Conservation (phyloP, 2,797 vertebrate species). For the Tenualosa ilisha region DNA sequence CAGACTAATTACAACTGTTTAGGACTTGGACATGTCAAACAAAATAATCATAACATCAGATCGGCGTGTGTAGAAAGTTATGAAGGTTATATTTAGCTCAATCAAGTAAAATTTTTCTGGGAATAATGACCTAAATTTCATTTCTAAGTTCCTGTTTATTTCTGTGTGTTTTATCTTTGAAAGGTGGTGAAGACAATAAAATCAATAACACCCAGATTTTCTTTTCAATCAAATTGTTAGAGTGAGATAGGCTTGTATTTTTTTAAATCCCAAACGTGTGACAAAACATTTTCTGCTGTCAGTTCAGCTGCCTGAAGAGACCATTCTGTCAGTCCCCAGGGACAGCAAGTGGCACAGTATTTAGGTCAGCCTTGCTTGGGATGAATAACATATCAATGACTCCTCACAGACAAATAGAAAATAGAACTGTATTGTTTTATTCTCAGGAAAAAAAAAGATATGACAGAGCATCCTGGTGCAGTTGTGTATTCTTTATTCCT, state of each 20-base stretch:
- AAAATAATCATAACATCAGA: not conserved
- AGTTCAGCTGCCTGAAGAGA: constrained; percentile 44
- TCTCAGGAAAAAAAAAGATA: not conserved
- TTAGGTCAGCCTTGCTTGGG: constrained; percentile 30
- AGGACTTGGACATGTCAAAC: not conserved
- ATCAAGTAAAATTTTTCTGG: not conserved
- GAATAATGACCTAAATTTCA: not conserved
- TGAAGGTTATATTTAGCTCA: constrained; percentile 7
- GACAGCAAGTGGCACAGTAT: constrained; percentile 31
- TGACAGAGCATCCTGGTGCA: not conserved
- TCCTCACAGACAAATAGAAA: constrained; percentile 35
- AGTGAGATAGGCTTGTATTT: constrained; percentile 6
- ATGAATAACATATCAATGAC: constrained; percentile 36
- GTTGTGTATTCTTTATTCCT: not conserved
- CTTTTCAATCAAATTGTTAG: not conserved
- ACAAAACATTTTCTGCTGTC: constrained; percentile 38
- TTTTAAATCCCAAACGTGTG: not conserved
- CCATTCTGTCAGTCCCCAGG: constrained; percentile 31
- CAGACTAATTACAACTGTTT: not conserved
- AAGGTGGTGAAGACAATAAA: not conserved
- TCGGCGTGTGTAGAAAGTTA: not conserved
- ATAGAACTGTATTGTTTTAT: constrained; percentile 14
- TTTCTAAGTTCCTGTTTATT: not conserved
- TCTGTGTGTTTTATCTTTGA: constrained; percentile 1
- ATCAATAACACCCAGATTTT: not conserved